Percentiles rank a stretch among this genome's conserved stretches.
Conservation (phyloP, 1,140 invertebrate species). For the Eumeta japonica region DNA sequence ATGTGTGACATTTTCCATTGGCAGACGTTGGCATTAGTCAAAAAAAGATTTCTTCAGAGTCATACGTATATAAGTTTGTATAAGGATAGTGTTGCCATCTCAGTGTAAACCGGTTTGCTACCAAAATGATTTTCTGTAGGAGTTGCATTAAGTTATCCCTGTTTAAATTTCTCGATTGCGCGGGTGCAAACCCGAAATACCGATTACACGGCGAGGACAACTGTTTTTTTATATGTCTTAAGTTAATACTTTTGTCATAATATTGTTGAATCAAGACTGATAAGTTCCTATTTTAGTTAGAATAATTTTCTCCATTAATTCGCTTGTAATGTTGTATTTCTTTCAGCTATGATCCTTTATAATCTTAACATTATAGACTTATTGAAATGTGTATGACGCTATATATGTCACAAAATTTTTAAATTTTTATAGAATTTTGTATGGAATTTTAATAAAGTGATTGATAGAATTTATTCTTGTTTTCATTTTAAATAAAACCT, state of each 20-base stretch:
- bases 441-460: constrained; percentile 53
- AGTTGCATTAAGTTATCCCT: no score
- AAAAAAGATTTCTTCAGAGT: no score
- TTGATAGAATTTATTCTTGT: constrained; percentile 45
- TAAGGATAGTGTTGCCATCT: background rate
- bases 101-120: no score
- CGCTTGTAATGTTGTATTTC: constrained; percentile 45
- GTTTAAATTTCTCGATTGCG: no score
- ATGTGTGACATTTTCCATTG: no score
- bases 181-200: no score
- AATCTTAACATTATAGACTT: constrained; percentile 49
- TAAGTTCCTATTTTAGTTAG: constrained; percentile 58
- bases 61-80: no score
- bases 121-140: no score
- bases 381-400: constrained; percentile 52
- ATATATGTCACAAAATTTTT: constrained; percentile 55
- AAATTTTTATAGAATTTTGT: constrained; percentile 56
- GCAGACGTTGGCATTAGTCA: no score
- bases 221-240: constrained; percentile 44
- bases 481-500: constrained; percentile 38
- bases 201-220: constrained; percentile 38
- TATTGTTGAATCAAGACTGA: constrained; percentile 53
- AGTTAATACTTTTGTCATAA: constrained; percentile 43
- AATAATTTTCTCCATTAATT: constrained; percentile 52
- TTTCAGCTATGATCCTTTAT: constrained; percentile 36